Conservation (phyloP, 1,140 invertebrate genomes). For the Drosophila kepulauana region DNA sequence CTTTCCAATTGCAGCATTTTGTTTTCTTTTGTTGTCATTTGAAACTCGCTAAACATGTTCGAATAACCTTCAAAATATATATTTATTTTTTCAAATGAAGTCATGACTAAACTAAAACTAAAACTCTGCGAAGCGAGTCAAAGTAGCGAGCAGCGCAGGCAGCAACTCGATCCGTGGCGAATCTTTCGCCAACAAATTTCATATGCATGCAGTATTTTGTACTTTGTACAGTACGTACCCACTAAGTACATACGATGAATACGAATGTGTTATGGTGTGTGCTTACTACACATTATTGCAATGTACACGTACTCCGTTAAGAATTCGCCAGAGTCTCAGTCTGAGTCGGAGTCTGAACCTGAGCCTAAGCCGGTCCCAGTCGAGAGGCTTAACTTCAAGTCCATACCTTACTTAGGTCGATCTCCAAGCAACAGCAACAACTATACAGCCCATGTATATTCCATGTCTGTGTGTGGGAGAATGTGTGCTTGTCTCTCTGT, state of each 20-base stretch:
- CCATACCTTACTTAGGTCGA: constrained; percentile 10
- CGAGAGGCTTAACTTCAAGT: not conserved
- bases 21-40: not conserved
- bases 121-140: no score
- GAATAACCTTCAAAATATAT: constrained; percentile 19
- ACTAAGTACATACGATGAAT: no score
- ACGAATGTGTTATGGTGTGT: not conserved
- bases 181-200: no score
- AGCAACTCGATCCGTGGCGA: no score
- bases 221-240: no score
- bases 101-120: constrained; percentile 6
- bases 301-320: not conserved
- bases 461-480: no score
- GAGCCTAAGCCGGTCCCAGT: not conserved
- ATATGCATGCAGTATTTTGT: no score
- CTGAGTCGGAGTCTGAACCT: not conserved
- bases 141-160: no score
- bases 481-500: no score
- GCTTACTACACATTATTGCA: not conserved
- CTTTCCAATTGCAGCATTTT: not conserved
- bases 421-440: constrained; percentile 29
- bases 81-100: constrained; percentile 5
- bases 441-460: no score
- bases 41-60: constrained; percentile 13
- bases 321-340: not conserved